Base-by-base conservation (phyloP, 1,140 invertebrate genomes). In the Ceratitis capitata region DNA sequence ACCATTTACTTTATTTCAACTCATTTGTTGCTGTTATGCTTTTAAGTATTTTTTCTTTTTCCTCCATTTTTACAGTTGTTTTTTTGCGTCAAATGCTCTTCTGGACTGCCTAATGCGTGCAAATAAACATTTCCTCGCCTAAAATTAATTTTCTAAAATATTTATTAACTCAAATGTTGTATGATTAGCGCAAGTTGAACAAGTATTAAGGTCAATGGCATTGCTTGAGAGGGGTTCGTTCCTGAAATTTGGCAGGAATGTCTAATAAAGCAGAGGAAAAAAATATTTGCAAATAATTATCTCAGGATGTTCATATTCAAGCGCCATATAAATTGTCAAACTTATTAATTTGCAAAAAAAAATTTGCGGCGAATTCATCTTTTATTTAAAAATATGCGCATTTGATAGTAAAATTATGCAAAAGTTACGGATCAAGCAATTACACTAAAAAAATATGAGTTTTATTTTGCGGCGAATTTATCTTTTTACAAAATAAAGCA, bases 71-170 rank as follows among this genome's bases (percentile, higher is more conserved):
- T 10, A 23, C 26, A 0, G 10, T 47, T n/a, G 7, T 7, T 45
- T 19, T 82, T 45, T 32, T 51, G 2, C 23, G 16, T 47, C 29
- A 74, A 16, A 35, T 74, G 64, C 39, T 74, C 19, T 23, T 74
- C 64, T 74, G 29, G 23, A 74, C 29, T 49, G 19, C 14, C n/a
- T 47, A 82, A 82, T 49, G 42, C 61, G 61, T 35, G 35, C 61
- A 69, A 69, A 69, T 69, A 69, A 69, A 69, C 32, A 69, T 69
- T 69, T 69, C 61, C 61, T 69, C 39, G 35, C 29, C 39, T 69
- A 69, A 69, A 61, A 82, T 82, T 47, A 82, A 51, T 49, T 82
- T 82, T 32, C 42, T 9, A 19, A 49, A 32, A 32, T 29, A 82
- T 82, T 51, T 47, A 35, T 47, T 82, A 82, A n/a, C 32, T 14